Evolutionary conservation across 2,888 invertebrate species (phyloP).

Genomic region (Hydrotaea cyrtoneurina): DNA sequence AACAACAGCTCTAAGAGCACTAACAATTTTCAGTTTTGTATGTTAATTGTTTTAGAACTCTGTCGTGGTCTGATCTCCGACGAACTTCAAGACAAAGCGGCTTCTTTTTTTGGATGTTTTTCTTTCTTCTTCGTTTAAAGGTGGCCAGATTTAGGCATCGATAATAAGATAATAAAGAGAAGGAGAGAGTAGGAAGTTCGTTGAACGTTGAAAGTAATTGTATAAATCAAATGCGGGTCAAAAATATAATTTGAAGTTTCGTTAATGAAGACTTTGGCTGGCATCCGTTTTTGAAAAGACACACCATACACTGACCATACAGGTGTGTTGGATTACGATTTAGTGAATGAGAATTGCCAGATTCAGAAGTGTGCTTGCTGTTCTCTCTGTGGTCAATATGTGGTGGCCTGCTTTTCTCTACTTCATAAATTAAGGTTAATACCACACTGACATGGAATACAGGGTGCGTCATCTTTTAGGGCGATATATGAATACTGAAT

Average conservation of each 20-base stretch:
- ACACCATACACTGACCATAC: no score
- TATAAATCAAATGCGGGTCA: background rate
- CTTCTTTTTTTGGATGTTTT: background rate
- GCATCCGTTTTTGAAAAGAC: background rate
- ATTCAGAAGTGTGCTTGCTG: background rate
- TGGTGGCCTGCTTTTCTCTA: no score
- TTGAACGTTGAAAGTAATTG: background rate
- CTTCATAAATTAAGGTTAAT: no score
- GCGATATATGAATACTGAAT: no score
- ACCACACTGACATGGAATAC: no score
- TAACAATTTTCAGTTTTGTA: conserved; percentile 2
- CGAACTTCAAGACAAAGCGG: background rate
- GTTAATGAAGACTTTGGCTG: no score
- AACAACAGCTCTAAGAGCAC: conserved; percentile 14
- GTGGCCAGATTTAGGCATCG: background rate
- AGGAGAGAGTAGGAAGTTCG: background rate
- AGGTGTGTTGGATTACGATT: no score
- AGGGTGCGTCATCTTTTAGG: no score
- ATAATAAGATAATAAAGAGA: no score
- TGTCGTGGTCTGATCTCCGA: background rate
- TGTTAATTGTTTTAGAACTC: conserved; percentile 46
- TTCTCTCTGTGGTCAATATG: background rate
- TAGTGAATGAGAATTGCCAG: background rate
- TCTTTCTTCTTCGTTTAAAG: background rate
- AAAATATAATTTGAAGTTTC: no score